Base-by-base conservation (phyloP, 2,888 invertebrate genomes). In the Mesorhabditis belari region DNA sequence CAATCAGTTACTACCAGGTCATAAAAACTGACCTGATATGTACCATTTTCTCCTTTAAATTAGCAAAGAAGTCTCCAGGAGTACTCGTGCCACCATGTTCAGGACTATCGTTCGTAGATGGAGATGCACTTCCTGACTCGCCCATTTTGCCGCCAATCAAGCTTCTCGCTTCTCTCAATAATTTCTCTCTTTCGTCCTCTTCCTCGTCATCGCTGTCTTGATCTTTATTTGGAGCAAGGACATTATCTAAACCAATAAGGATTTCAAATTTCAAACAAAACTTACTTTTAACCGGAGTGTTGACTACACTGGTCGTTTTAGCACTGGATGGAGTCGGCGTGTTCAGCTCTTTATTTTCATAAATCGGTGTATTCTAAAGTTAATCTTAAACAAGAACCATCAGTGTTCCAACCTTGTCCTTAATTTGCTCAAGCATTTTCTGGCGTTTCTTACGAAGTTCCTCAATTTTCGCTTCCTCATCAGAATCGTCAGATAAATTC, bases 21-120 rank as follows among this genome's bases (percentile, higher is more conserved):
- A 23, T 24, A 24, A 25, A 53, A 27, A 57, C 54, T 35, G 26
- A 60, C 63, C 50, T 26, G 44, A 75, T 66, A 58, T 73, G 75
- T 2, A 62, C 66, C 63, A 77, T 76, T 61, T 78, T 77, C 29
- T 77, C 75, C 27, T 70, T 68, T 17, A 76, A 64, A 25, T 75
- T 74, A 12, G 58, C 63, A 57, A 75, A 73, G 56, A 77, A 77
- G 58, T 77, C 77, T 4, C 60, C 65, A 3, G 74, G 71, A 19
- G 69, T 69, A 51, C 61, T 67, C 23, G 61, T 61, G 25, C 65
- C 65, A 23, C 51, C 27, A 28, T 58, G 49, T n/a, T n/a, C n/a
- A n/a, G n/a, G n/a, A 4, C 60, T 26, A 23, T 25, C 59, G 0
- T 56, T 55, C 5, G 69, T 70, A 6, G 68, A 65, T 17, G 73